A percentile compares a stretch with the other conserved stretches of the same genome.
Evolutionary conservation across 2,797 vertebrate genomes (phyloP).

Genomic region (Semaprochilodus insignis): DNA sequence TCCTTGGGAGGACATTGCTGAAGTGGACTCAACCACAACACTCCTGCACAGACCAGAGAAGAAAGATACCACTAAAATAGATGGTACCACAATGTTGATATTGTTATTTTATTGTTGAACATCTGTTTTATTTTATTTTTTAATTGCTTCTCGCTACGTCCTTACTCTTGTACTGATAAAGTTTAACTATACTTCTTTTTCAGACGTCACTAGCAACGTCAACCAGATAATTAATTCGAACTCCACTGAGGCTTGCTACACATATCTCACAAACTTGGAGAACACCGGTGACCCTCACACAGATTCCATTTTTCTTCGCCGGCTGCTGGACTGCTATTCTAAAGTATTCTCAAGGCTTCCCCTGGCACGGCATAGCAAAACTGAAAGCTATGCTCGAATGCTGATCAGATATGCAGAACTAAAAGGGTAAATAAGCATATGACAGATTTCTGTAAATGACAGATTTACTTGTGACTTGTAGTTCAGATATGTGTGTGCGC

Average conservation of each 20-base stretch:
- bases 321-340: conserved; percentile 88
- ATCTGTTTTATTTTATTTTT: background rate
- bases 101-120: background rate
- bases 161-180: background rate
- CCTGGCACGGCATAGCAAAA: conserved; percentile 86
- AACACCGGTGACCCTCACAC: conserved; percentile 83
- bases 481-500: too few species aligned
- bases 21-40: conserved; percentile 79
- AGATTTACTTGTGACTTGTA: background rate
- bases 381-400: conserved; percentile 90
- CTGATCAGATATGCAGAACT: conserved; percentile 94
- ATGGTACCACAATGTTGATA: conserved; percentile 63
- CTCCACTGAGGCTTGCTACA: conserved; percentile 88
- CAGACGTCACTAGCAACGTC: conserved; percentile 88
- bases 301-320: conserved; percentile 81
- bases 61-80: conserved; percentile 65
- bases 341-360: conserved; percentile 87
- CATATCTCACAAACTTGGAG: conserved; percentile 86
- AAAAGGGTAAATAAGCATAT: conserved; percentile 81
- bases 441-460: too few species aligned
- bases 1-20: conserved; percentile 74
- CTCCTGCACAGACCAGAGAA: conserved; percentile 75
- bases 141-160: background rate
- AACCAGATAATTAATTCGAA: conserved; percentile 85
- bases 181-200: background rate